phyloP scores from a whole-genome alignment of 2,797 vertebrate species.

The Huso huso region DNA sequence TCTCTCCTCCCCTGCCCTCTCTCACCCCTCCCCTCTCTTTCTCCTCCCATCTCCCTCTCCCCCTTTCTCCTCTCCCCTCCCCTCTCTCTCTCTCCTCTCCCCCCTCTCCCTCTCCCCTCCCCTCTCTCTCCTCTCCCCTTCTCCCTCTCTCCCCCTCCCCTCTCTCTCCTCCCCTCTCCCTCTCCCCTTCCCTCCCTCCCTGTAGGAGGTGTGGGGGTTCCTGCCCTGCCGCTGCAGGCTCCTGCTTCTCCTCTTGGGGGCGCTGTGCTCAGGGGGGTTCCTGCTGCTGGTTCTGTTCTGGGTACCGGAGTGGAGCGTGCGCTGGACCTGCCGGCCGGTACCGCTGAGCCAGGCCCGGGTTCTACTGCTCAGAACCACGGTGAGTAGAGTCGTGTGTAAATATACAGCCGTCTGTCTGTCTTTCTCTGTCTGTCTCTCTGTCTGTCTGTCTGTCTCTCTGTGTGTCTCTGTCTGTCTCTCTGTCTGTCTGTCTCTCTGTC shows the following conservation, averaged over 20 bases:
- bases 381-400: conserved; percentile 11
- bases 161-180: conserved; percentile 5
- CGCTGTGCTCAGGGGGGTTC: conserved; percentile 21
- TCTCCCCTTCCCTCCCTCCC: neutral
- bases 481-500: neutral
- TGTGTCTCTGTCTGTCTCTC: neutral
- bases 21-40: too few species aligned
- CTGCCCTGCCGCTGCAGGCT: conserved; percentile 9
- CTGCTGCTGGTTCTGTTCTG: conserved; percentile 28
- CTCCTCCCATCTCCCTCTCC: neutral
- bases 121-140: neutral
- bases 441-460: neutral
- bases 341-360: neutral
- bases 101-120: too few species aligned
- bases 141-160: neutral
- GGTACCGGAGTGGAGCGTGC: conserved; percentile 26
- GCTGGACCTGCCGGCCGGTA: conserved; percentile 22
- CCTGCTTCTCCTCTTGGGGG: conserved; percentile 23
- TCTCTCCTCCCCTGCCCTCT: too few species aligned
- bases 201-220: conserved; percentile 18
- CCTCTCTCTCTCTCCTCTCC: too few species aligned
- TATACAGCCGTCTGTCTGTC: too few species aligned
- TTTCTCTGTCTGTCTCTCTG: too few species aligned
- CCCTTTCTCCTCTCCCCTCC: conserved; percentile 9
- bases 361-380: conserved; percentile 20